Percentiles rank a stretch among this genome's conserved stretches.
Evolutionary conservation across 2,113 vertebrate genomes (phyloP).

Genomic region (Rhinichthys klamathensis): DNA sequence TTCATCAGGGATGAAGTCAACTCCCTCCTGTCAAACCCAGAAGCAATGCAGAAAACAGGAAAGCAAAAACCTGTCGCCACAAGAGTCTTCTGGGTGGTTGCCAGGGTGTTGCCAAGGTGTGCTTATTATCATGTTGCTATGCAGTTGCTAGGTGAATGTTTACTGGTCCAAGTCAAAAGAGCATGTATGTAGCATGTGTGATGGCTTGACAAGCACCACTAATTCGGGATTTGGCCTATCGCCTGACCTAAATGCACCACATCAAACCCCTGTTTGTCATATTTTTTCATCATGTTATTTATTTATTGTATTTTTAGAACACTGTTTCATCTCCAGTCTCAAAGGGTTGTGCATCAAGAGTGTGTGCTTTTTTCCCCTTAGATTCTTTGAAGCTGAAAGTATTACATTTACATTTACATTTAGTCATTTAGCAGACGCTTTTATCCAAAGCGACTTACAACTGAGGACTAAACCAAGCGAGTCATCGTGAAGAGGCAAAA

Average conservation of each 20-base stretch:
- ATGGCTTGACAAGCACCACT: not conserved
- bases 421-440: too few relatives aligned
- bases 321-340: not conserved
- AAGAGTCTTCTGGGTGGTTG: too few relatives aligned
- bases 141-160: too few relatives aligned
- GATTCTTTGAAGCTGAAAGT: not conserved
- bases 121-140: too few relatives aligned
- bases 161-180: too few relatives aligned
- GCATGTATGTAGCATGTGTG: not conserved
- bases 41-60: slow-evolving; percentile 15
- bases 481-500: too few relatives aligned
- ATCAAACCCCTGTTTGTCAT: not conserved
- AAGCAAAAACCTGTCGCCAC: not conserved
- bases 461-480: too few relatives aligned
- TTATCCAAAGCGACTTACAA: too few relatives aligned
- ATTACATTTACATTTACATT: too few relatives aligned
- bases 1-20: slow-evolving; percentile 44
- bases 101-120: too few relatives aligned
- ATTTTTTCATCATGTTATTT: not conserved
- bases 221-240: not conserved
- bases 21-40: not conserved
- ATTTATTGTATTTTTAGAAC: not conserved
- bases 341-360: not conserved
- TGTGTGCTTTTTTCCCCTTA: not conserved
- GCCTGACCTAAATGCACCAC: not conserved